Evolutionary conservation across 2,888 invertebrate genomes (phyloP), one percentile per base, ranked within the genome.

Genomic region (Panzeria rudis): DNA sequence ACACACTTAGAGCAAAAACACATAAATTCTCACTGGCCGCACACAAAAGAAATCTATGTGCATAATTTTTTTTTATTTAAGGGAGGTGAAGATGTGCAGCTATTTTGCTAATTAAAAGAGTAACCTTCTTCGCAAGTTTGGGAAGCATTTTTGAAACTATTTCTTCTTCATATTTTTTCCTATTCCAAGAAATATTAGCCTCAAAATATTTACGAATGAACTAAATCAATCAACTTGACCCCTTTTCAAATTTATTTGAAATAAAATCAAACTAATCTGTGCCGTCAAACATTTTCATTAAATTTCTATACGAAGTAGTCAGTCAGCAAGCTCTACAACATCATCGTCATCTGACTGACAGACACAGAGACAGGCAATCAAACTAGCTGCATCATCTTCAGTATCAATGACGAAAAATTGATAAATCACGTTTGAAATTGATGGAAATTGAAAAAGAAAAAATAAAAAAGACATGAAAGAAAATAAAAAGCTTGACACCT

Each of bases 341-440:
- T 15, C 6, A 15, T 23, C 15, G n/a, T n/a, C 23, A 41, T 41
- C n/a, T 64, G 64, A n/a, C 17, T 15, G 25, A 20, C 29, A 29
- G 29, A 29, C 29, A 29, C 3, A 29, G 3, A 29, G 38, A 13
- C 56, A 59, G 13, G 11, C 54, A 17, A 41, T 7, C 29, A 41
- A 13, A 41, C 9, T 5, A 59, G 8, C n/a, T 17, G 38, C 62
- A 38, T 29, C 64, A 72, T 73, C 72, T 62, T 50, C 66, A 75
- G 41, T 56, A 52, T 68, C 61, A 52, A 41, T 54, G 41, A 32
- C 50, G 6, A 44, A 41, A 80, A 72, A 68, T 76, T 71, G 59
- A 80, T 84, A 80, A 77, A 80, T 76, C 84, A 72, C 76, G 66
- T 84, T 76, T 76, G 13, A 41, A 76, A 54, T 38, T 59, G 13